phyloP scores from a whole-genome alignment of 1,140 invertebrate genomes.

The Drosophila burlai region DNA sequence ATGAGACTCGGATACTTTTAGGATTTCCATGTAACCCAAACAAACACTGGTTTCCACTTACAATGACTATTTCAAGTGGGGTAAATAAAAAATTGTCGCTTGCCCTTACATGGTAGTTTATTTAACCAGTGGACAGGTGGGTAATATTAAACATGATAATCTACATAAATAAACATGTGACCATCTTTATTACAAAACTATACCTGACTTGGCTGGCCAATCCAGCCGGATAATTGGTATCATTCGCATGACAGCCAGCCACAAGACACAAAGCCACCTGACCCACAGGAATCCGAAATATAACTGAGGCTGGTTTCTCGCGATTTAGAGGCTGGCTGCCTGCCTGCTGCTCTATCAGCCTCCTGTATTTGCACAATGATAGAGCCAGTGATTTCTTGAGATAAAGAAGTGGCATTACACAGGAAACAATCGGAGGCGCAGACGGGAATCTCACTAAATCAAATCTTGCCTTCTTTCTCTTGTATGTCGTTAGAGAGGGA shows the following conservation, averaged over 20 bases:
- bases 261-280: conserved; percentile 20
- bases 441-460: background rate
- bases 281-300: conserved; percentile 3
- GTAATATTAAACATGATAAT: background rate
- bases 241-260: conserved; percentile 82
- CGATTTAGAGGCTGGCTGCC: conserved; percentile 3
- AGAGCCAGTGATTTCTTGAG: conserved; percentile 39
- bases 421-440: background rate
- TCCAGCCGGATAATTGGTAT: conserved; percentile 72
- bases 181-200: background rate
- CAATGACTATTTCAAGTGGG: background rate
- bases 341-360: conserved; percentile 53
- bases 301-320: conserved; percentile 41
- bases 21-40: background rate
- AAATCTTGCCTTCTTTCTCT: background rate
- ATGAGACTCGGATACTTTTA: background rate
- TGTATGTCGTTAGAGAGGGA: too few relatives aligned
- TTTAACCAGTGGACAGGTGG: background rate
- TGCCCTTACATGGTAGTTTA: background rate
- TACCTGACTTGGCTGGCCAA: conserved; percentile 58
- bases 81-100: background rate
- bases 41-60: background rate
- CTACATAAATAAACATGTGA: conserved; percentile 4
- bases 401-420: conserved; percentile 53
- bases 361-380: conserved; percentile 67